A percentile compares a stretch with the other conserved stretches of the same genome.
Evolutionary conservation across 2,888 invertebrate species (phyloP).

Genomic region (Himalopsyche anomala): DNA sequence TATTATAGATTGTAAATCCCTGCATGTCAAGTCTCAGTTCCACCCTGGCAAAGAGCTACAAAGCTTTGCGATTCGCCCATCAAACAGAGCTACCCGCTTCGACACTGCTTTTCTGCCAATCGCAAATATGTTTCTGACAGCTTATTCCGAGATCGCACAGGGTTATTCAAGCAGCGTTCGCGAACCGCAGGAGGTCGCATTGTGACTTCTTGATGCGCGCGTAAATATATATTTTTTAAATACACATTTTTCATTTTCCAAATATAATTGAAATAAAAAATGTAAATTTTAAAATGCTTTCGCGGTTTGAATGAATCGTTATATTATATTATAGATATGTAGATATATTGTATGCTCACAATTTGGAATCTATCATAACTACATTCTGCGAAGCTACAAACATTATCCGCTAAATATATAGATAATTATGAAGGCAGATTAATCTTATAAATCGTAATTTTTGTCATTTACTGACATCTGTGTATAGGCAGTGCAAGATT

Average conservation of each 20-base stretch:
- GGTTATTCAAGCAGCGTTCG: not conserved
- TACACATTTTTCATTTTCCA: too few species aligned
- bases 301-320: too few species aligned
- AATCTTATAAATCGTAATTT: not conserved
- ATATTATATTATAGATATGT: too few species aligned
- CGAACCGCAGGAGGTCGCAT: not conserved
- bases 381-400: too few species aligned
- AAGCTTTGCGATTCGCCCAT: not conserved
- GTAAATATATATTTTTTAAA: too few species aligned
- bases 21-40: not conserved
- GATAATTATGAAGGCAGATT: too few species aligned
- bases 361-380: too few species aligned
- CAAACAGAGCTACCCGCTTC: not conserved
- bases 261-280: too few species aligned
- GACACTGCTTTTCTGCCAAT: not conserved
- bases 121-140: constrained; percentile 13
- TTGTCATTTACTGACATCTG: not conserved
- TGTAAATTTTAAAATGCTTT: too few species aligned
- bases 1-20: too few species aligned
- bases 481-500: not conserved
- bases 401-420: too few species aligned
- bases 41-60: not conserved
- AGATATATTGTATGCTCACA: too few species aligned
- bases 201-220: not conserved
- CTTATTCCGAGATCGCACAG: not conserved